A percentile compares a stretch with the other conserved stretches of the same genome.
phyloP scores from a whole-genome alignment of 2,797 vertebrate species.

The Miichthys miiuy region DNA sequence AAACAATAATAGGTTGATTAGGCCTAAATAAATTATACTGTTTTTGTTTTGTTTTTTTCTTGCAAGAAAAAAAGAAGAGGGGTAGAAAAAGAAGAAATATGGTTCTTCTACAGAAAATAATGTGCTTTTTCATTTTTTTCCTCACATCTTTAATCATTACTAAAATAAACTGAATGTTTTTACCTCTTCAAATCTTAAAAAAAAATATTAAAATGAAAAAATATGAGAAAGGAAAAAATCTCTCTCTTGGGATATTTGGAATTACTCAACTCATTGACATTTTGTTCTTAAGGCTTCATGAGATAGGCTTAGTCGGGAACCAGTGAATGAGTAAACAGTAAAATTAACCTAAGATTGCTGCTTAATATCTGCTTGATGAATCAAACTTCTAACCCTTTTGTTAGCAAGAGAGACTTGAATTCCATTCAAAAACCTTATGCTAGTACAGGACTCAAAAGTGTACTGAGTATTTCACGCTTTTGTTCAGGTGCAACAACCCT shows the following conservation, averaged over 20 bases:
- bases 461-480: slow-evolving; percentile 26
- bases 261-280: background rate
- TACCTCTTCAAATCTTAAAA: background rate
- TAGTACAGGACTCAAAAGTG: background rate
- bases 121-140: background rate
- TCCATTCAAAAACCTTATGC: background rate
- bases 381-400: background rate
- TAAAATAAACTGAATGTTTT: background rate
- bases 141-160: no score
- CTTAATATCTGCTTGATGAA: background rate
- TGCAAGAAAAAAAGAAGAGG: no score
- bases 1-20: no score
- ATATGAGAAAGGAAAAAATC: background rate
- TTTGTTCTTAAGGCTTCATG: background rate
- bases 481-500: slow-evolving; percentile 28
- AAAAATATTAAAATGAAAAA: background rate
- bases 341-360: background rate
- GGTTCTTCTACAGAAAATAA: background rate
- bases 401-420: background rate
- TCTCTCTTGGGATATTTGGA: background rate
- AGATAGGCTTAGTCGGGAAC: background rate
- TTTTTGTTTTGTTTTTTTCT: no score
- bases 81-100: no score
- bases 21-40: no score
- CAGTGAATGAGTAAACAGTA: background rate